Conservation (phyloP, 2,888 invertebrate genomes). For the Mechanitis mazaeus region DNA sequence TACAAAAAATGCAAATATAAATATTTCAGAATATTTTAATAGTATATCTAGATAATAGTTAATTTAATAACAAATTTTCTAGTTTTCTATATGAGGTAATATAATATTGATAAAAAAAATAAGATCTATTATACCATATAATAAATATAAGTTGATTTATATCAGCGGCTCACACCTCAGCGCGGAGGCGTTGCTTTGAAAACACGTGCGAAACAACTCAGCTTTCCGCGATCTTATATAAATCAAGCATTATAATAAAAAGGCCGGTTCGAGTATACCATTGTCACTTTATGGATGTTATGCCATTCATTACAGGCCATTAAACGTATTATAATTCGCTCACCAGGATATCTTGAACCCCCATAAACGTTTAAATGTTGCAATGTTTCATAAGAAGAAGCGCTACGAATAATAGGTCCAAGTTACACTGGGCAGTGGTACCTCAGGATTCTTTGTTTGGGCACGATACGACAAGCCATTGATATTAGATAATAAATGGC, state of each 20-base stretch:
- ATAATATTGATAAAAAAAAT: background rate
- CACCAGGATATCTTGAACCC: conserved; percentile 45
- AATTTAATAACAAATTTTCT: too few species aligned
- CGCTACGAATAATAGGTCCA: conserved; percentile 39
- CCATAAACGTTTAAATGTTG: conserved; percentile 21
- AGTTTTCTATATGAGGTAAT: background rate
- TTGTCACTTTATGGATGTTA: conserved; percentile 76
- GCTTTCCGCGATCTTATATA: conserved; percentile 60
- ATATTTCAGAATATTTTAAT: too few species aligned
- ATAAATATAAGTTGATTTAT: conserved; percentile 35
- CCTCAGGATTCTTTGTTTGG: conserved; percentile 71
- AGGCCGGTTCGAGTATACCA: conserved; percentile 71
- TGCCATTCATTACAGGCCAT: conserved; percentile 76
- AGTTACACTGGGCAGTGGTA: conserved; percentile 49
- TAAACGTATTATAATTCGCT: conserved; percentile 70
- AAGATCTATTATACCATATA: background rate
- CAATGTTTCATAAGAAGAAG: conserved; percentile 8
- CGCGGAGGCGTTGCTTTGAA: conserved; percentile 48
- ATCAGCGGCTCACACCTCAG: conserved; percentile 34
- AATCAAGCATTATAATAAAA: conserved; percentile 72
- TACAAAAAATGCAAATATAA: too few species aligned
- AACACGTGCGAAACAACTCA: conserved; percentile 71
- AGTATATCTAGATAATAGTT: too few species aligned
- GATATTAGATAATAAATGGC: conserved; percentile 69
- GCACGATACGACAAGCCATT: conserved; percentile 71